These are phyloP conservation scores for Oxyteleia sp. DNA, from an alignment of 2,888 invertebrate genomes.

Conservation along the genomic window DNA sequence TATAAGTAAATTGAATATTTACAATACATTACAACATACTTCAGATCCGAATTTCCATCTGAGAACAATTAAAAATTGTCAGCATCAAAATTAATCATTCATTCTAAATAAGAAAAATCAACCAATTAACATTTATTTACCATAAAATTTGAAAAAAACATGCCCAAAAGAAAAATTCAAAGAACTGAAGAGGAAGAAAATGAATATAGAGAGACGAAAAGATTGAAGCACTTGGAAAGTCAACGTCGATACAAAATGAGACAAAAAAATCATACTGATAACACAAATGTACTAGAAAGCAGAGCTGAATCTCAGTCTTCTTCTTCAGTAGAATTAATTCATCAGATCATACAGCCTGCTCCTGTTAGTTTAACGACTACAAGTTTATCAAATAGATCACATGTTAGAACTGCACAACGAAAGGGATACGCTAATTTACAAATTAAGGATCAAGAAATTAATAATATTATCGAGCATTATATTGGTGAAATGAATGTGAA, in stretches of 20 bases:
- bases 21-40: too few relatives aligned
- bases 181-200: constrained; percentile 9
- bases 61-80: too few relatives aligned
- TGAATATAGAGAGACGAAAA: neutral
- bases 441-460: neutral
- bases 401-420: constrained; percentile 3
- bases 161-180: constrained; percentile 3
- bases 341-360: constrained; percentile 4
- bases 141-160: neutral
- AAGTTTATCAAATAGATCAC: constrained; percentile 8
- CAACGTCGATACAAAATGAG: constrained; percentile 3
- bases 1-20: too few relatives aligned
- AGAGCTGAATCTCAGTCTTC: constrained; percentile 13
- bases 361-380: neutral
- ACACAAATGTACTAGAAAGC: neutral
- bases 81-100: too few relatives aligned
- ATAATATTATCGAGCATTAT: constrained; percentile 12
- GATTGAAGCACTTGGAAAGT: neutral
- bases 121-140: too few relatives aligned
- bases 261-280: too few relatives aligned
- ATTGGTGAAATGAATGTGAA: constrained; percentile 32
- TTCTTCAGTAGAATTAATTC: neutral
- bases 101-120: too few relatives aligned
- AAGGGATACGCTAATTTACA: neutral
- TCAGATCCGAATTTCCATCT: too few relatives aligned